Percentiles rank a stretch among this genome's conserved stretches.
Evolutionary conservation across 2,888 invertebrate species (phyloP).

Genomic region (Teleiodes luculella): DNA sequence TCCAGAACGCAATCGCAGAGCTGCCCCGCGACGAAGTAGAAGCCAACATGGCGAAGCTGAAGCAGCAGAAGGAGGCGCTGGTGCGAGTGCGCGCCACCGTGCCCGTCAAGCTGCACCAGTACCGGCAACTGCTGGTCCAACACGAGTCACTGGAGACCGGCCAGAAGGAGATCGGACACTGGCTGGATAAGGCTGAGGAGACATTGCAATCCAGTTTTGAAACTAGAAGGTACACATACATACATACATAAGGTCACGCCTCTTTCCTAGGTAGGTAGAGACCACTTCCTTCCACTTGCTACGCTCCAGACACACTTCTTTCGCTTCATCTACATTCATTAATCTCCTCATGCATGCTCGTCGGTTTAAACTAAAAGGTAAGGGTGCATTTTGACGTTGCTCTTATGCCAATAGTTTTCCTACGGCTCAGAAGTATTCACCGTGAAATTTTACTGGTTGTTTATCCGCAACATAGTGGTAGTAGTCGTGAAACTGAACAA

Average conservation of each 20-base stretch:
- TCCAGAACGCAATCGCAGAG: constrained; percentile 93
- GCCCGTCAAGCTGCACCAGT: constrained; percentile 88
- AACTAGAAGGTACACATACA: constrained; percentile 62
- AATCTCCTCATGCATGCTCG: no score
- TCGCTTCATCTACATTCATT: no score
- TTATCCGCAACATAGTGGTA: no score
- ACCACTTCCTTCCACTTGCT: no score
- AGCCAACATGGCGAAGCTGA: constrained; percentile 91
- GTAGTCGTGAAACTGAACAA: no score
- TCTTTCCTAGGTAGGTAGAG: background rate
- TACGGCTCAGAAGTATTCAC: no score
- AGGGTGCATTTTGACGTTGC: no score
- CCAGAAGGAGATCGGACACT: constrained; percentile 89
- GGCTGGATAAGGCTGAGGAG: constrained; percentile 91
- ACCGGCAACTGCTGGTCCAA: constrained; percentile 90
- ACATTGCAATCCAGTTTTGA: constrained; percentile 75
- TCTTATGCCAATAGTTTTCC: no score
- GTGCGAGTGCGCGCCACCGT: constrained; percentile 90
- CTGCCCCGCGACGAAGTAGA: constrained; percentile 94
- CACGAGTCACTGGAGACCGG: constrained; percentile 94
- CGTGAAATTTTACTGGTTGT: no score
- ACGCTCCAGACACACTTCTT: no score
- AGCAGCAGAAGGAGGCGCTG: constrained; percentile 92
- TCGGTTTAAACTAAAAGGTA: no score
- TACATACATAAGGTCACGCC: constrained; percentile 17